Evolutionary conservation across 1,140 invertebrate species (phyloP).

Genomic region (Idris sp.): DNA sequence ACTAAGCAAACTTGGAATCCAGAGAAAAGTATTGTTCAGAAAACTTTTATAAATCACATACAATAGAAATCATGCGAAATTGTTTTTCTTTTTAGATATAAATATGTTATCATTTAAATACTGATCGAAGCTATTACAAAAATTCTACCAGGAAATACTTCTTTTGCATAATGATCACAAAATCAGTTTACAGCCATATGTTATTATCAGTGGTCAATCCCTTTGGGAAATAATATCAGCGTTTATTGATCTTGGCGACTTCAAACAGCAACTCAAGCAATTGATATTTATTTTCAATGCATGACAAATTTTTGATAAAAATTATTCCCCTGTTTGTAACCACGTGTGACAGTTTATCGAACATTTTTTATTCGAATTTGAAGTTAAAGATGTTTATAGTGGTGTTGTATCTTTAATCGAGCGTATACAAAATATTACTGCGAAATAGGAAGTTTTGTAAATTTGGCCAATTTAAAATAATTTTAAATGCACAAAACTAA

Average conservation of each 20-base stretch:
- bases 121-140: background rate
- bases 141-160: background rate
- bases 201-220: background rate
- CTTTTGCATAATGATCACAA: background rate
- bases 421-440: background rate
- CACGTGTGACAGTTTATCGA: background rate
- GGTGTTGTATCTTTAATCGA: background rate
- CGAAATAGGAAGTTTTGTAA: too few species aligned
- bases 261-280: background rate
- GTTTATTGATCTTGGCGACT: background rate
- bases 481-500: too few species aligned
- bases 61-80: too few species aligned
- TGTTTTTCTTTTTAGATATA: too few species aligned
- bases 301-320: background rate
- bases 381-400: constrained; percentile 8
- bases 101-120: too few species aligned
- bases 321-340: background rate
- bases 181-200: background rate
- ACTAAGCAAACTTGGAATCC: constrained; percentile 1
- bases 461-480: too few species aligned
- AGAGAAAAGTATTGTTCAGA: background rate
- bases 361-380: background rate
- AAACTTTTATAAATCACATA: background rate
- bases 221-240: background rate
- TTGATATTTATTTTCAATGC: background rate